Evolutionary conservation across 92 coral and sea anemone species (phyloP), one percentile per base, ranked within the genome.

Genomic region (Umimayanthus kanabou): DNA sequence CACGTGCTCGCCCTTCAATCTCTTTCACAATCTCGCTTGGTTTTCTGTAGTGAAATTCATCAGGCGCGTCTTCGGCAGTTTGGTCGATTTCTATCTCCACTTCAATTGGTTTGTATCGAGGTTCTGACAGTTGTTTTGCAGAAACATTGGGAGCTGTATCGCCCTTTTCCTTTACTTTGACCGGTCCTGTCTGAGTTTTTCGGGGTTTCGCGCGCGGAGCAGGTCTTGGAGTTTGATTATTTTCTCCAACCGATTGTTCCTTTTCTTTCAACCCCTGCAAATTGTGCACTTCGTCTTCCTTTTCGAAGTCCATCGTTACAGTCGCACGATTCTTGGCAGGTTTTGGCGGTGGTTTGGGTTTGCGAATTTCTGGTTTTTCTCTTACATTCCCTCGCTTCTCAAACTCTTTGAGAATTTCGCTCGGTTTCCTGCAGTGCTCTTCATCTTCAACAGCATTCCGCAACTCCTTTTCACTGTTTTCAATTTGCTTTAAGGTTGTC

Each of bases 351-450:
- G 37, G 76, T 29, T 70, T 83, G 15, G 79, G 87, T 70, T 69
- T 83, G 16, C 7, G 49, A 14, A 47, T 87, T 25, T 86, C 90
- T 37, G 92, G 74, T 37, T 76, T 87, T 45, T 81, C 80, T 76
- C 65, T 69, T 15, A 43, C 75, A 65, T 86, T 82, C 28, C 84
- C 67, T 13, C 83, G 88, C 40, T 84, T 79, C 75, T 95, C 98
- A 14, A 95, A 84, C 84, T 88, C 93, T 76, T 90, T 93, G 70
- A 94, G 67, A 29, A 95, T 91, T 18, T 92, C 94, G 58, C 94
- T 92, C 61, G 94, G 91, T 72, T 89, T 92, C 22, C 82, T 81
- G 13, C 85, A 66, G 14, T 72, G 89, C 4, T 89, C 92, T 20
- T 86, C 94, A 3, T 69, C 78, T 29, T 83, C 87, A 4, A 18